Evolutionary conservation across 2,113 vertebrate species (phyloP).

Genomic region (Tragelaphus strepsiceros): DNA sequence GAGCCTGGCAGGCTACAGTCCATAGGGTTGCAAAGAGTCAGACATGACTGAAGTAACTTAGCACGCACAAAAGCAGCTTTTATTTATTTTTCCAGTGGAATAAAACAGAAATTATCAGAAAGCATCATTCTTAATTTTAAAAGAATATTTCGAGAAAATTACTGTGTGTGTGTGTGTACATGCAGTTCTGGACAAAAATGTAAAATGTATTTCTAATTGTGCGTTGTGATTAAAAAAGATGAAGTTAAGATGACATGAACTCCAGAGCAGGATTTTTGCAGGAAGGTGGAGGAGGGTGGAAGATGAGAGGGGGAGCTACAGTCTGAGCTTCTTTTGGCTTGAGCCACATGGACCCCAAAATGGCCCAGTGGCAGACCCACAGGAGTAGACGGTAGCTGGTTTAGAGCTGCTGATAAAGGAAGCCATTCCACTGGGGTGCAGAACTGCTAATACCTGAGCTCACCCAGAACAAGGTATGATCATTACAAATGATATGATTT

Average conservation of each 20-base stretch:
- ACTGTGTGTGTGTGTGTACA: neutral
- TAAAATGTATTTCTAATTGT: constrained; percentile 4
- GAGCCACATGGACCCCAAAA: neutral
- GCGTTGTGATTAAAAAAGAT: neutral
- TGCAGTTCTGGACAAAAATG: neutral
- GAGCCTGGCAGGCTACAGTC: neutral
- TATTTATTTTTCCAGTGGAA: neutral
- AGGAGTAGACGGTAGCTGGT: neutral
- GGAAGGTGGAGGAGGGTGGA: neutral
- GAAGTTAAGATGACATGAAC: neutral
- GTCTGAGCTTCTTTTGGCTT: neutral
- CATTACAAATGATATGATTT: neutral
- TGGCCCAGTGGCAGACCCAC: fast-evolving
- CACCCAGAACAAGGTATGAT: neutral
- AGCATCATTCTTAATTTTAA: neutral
- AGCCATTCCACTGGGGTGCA: neutral
- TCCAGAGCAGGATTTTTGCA: neutral
- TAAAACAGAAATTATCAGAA: neutral
- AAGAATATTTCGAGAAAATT: neutral
- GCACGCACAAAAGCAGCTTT: neutral
- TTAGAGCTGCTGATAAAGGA: neutral
- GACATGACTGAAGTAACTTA: neutral
- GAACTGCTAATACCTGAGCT: neutral
- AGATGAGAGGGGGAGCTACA: neutral
- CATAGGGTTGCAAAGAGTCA: neutral